Conservation (phyloP, 2,113 vertebrate species). For the Anoplopoma fimbria region DNA sequence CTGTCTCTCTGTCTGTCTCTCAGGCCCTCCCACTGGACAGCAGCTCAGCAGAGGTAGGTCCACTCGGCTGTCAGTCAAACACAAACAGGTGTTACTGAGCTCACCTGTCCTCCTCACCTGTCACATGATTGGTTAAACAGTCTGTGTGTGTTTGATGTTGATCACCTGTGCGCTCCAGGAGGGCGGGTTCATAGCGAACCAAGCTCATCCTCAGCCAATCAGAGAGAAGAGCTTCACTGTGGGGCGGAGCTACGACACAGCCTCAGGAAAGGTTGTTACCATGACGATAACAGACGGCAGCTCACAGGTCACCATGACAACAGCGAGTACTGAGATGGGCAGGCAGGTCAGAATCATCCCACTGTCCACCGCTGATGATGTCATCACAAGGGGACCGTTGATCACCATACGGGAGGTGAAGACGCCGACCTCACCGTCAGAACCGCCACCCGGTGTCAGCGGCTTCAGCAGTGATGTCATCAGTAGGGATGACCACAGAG, state of each 20-base stretch:
- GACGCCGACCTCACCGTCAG: constrained; percentile 66
- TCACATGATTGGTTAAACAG: constrained; percentile 9
- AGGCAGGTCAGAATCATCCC: constrained; percentile 76
- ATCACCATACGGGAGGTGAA: constrained; percentile 86
- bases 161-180: constrained; percentile 66
- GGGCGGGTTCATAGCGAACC: constrained; percentile 25
- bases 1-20: neutral
- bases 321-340: neutral
- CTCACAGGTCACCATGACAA: constrained; percentile 74
- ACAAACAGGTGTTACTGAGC: neutral
- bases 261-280: constrained; percentile 88
- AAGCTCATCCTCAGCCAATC: constrained; percentile 64
- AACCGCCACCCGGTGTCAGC: fast-evolving
- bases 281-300: constrained; percentile 83
- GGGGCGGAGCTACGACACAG: constrained; percentile 88
- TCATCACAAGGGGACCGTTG: constrained; percentile 53
- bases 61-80: neutral
- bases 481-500: neutral
- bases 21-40: neutral
- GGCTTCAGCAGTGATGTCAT: neutral
- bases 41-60: neutral
- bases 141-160: constrained; percentile 48
- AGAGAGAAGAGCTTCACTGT: constrained; percentile 86
- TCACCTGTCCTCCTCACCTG: neutral
- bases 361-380: constrained; percentile 73